These are phyloP conservation scores for Hippocampus zosterae DNA, from an alignment of 2,113 vertebrate species.

Conservation along the genomic window DNA sequence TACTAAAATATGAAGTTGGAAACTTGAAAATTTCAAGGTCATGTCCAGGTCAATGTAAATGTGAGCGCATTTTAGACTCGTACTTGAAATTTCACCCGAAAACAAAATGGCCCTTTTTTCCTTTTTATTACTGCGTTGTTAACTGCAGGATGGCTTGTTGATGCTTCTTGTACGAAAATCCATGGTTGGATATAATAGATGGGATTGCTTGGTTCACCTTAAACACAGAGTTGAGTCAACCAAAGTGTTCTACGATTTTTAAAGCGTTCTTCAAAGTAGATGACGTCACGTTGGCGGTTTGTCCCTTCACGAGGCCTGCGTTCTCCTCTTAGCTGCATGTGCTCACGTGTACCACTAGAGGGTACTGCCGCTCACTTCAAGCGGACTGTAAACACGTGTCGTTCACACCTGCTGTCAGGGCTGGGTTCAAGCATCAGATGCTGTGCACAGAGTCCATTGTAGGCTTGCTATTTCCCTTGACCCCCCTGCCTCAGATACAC, in stretches of 20 bases:
- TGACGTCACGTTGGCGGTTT: not conserved
- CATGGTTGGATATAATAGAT: not conserved
- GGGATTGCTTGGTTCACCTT: not conserved
- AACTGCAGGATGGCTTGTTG: not conserved
- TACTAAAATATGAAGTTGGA: not conserved
- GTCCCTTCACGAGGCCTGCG: not conserved
- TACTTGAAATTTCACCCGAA: not conserved
- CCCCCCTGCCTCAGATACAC: slow-evolving; percentile 85
- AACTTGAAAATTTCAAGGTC: not conserved
- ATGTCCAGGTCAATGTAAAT: not conserved
- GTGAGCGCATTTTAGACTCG: not conserved
- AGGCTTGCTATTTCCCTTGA: slow-evolving; percentile 77
- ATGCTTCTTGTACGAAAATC: not conserved
- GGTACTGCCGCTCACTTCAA: not conserved
- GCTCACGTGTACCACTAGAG: not conserved
- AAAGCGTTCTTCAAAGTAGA: too few species aligned
- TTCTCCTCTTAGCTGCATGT: not conserved
- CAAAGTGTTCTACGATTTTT: too few species aligned
- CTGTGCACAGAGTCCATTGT: not conserved
- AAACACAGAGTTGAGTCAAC: not conserved
- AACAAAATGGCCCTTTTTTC: not conserved
- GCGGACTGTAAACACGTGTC: not conserved
- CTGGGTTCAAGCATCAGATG: too few species aligned
- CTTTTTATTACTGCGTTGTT: not conserved
- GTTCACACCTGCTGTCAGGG: too few species aligned